Percentiles rank a stretch among this genome's conserved stretches.
These are phyloP conservation scores for Cyphotilapia sp. DNA, from an alignment of 2,113 vertebrate species.

Conservation along the genomic window DNA sequence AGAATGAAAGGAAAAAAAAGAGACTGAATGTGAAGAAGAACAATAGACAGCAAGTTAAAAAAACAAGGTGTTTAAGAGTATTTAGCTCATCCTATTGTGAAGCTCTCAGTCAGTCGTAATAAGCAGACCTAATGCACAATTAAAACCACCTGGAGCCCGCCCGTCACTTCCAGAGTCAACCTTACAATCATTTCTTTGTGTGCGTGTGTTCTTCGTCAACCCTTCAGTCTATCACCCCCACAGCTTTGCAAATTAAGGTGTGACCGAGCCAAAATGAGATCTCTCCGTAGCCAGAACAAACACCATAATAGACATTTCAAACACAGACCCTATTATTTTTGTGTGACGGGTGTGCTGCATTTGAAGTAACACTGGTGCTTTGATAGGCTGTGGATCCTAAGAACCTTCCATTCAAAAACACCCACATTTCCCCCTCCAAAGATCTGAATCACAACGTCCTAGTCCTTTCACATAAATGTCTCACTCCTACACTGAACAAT, in stretches of 20 bases:
- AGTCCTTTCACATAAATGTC: not conserved
- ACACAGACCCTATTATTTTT: conserved; percentile 13
- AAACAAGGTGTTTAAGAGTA: conserved; percentile 22
- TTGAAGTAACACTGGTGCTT: not conserved
- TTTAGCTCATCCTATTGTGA: conserved; percentile 25
- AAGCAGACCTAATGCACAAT: conserved; percentile 45
- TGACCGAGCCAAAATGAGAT: conserved; percentile 24
- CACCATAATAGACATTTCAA: conserved; percentile 27
- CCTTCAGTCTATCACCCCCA: conserved; percentile 20
- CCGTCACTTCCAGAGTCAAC: conserved; percentile 31
- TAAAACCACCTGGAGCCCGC: conserved; percentile 54
- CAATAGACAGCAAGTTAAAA: not conserved
- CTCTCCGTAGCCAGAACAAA: conserved; percentile 19
- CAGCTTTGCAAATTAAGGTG: conserved; percentile 46
- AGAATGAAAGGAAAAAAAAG: not conserved
- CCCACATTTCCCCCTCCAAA: not conserved
- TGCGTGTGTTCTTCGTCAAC: not conserved
- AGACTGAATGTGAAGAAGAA: not conserved
- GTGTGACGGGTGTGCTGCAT: not conserved
- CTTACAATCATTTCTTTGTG: conserved; percentile 23
- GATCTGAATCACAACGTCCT: not conserved
- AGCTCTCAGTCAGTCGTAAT: conserved; percentile 32
- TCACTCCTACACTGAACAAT: not conserved
- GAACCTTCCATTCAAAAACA: not conserved
- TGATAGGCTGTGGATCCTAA: not conserved